A percentile compares a stretch with the other conserved stretches of the same genome.
These are phyloP conservation scores for Callospermophilus lateralis DNA, from an alignment of 2,113 vertebrate genomes.

Conservation along the genomic window DNA sequence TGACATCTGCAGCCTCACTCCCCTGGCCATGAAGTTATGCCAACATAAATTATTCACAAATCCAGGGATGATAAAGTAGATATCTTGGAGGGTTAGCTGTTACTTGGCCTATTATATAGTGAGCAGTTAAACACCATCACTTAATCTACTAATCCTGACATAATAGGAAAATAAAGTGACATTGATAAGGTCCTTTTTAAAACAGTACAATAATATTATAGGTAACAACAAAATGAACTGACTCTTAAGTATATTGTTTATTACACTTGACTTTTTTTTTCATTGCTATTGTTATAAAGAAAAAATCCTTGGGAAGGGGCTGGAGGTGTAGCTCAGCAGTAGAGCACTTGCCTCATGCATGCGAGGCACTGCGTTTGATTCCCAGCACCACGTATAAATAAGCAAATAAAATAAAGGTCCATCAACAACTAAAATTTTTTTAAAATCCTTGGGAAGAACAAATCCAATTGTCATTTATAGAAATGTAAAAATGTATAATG, in stretches of 20 bases:
- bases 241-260: not conserved
- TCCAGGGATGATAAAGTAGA: not conserved
- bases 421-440: not conserved
- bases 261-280: not conserved
- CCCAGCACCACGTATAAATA: no score
- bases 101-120: not conserved
- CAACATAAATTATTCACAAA: slow-evolving; percentile 11
- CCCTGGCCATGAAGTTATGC: not conserved
- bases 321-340: no score
- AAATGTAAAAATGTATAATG: not conserved
- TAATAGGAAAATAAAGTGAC: not conserved
- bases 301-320: not conserved
- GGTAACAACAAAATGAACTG: slow-evolving; percentile 32
- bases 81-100: not conserved
- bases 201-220: not conserved
- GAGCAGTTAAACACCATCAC: slow-evolving; percentile 5
- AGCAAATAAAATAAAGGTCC: no score
- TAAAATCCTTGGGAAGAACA: not conserved
- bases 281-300: not conserved
- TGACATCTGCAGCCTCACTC: not conserved
- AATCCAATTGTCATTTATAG: not conserved
- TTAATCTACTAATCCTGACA: not conserved
- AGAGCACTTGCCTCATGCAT: no score
- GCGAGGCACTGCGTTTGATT: no score
- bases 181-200: slow-evolving; percentile 7